Base-by-base conservation (phyloP, 2,113 vertebrate species). In the Colistium nudipinnis region DNA sequence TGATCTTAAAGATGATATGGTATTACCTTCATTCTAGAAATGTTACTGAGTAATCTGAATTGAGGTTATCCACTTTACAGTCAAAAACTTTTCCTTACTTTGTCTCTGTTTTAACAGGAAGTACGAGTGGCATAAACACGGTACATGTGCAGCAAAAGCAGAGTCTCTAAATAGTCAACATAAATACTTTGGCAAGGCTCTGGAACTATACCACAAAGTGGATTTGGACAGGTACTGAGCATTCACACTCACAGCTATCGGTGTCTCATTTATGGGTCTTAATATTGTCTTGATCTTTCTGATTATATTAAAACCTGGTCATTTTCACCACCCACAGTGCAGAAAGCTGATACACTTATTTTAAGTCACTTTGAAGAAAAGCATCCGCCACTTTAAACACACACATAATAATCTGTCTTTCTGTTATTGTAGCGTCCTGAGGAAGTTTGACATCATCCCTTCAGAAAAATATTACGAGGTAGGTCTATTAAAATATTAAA, bases 121-220 rank as follows among this genome's bases (percentile, higher is more conserved):
- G 20, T 86, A 89, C 3, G 90, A 91, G 75, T 91, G 90, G 90
- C 28, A 62, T 17, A 91, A 91, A 80, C 90, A 91, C 16, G 90
- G 90, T 0, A 91, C 90, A 6, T 91, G 90, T 70, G 90, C 90
- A 51, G 86, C 88, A 62, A 64, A 49, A 78, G 80, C 81, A 17
- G 49, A 2, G 2, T 68, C 79, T 35, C 63, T 91, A 31, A 59
- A 89, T 22, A 91, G 55, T 76, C 78, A 89, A 53, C 87, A 91
- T 38, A 91, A 91, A 62, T 91, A 91, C 75, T 91, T 91, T 72
- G 55, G 84, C 71, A 90, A 91, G 51, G 84, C 84, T 4, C 62
- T 91, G 83, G 86, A 90, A 54, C 68, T 91, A 0, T 91, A 90
- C 55, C 90, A 91, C 70, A 89, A 89, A 75, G 0, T 87, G 76